phyloP scores from a whole-genome alignment of 1,140 invertebrate species.

The Lepidurus packardi region DNA sequence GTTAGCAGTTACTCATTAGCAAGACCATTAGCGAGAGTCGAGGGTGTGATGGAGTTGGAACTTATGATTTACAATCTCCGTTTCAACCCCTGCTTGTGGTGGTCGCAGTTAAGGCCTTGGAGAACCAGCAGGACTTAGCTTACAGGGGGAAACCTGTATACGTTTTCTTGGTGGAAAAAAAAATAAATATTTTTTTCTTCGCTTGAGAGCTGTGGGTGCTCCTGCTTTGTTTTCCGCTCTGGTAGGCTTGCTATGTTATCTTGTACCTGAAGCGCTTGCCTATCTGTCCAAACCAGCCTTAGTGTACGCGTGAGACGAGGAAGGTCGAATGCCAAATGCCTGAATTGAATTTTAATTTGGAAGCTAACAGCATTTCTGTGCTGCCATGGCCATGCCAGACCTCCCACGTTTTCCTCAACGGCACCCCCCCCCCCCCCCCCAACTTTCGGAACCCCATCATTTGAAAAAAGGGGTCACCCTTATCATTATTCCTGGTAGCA shows the following conservation, averaged over 20 bases:
- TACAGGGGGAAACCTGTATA: neutral
- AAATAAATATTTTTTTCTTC: neutral
- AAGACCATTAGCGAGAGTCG: neutral
- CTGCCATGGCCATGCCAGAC: neutral
- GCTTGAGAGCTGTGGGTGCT: neutral
- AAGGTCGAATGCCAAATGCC: constrained; percentile 17
- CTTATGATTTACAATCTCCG: neutral
- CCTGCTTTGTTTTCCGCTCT: neutral
- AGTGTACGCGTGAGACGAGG: constrained; percentile 3
- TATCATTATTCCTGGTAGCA: constrained; percentile 13
- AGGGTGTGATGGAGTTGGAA: constrained; percentile 17
- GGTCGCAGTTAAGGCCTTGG: neutral
- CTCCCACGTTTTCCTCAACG: constrained; percentile 12
- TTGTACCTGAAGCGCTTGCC: neutral
- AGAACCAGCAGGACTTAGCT: neutral
- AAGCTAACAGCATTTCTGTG: constrained; percentile 9
- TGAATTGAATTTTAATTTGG: constrained; percentile 22
- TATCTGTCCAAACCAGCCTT: neutral
- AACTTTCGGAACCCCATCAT: neutral
- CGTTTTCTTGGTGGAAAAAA: too few species aligned
- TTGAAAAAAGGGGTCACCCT: neutral
- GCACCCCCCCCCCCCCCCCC: neutral
- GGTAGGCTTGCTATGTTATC: constrained; percentile 6
- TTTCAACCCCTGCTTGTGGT: constrained; percentile 18
- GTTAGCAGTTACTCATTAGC: constrained; percentile 18